phyloP scores from a whole-genome alignment of 2,113 vertebrate species.

The Melanotaenia duboulayi region DNA sequence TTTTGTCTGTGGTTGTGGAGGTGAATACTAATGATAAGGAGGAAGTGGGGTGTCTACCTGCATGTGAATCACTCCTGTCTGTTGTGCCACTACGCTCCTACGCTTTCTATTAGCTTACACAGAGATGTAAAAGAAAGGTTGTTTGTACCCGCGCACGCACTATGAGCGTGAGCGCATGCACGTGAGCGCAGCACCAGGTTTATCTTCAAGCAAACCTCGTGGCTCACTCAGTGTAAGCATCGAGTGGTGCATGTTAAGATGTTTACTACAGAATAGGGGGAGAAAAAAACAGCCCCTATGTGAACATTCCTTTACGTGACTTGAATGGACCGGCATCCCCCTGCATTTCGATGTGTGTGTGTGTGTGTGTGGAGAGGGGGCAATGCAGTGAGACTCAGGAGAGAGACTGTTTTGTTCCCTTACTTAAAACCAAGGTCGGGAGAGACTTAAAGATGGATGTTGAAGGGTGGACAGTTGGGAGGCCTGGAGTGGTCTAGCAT shows the following conservation, averaged over 20 bases:
- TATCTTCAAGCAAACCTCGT: constrained; percentile 61
- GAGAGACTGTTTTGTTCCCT: constrained; percentile 40
- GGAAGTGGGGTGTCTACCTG: constrained; percentile 66
- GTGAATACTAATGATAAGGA: constrained; percentile 81
- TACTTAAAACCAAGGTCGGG: constrained; percentile 63
- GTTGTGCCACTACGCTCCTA: constrained; percentile 46
- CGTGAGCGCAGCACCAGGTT: constrained; percentile 57
- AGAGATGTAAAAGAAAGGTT: constrained; percentile 8
- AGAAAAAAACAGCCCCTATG: constrained; percentile 9
- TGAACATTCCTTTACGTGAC: constrained; percentile 75
- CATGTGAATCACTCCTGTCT: constrained; percentile 71
- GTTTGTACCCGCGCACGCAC: constrained; percentile 1
- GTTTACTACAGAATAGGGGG: constrained; percentile 42
- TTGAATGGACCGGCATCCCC: constrained; percentile 59
- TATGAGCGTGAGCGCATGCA: constrained; percentile 25
- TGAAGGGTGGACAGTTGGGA: constrained; percentile 29
- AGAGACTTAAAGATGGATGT: constrained; percentile 26
- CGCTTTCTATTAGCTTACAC: constrained; percentile 51
- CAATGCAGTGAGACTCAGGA: constrained; percentile 51
- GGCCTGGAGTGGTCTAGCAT: constrained; percentile 25
- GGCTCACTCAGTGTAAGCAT: constrained; percentile 47
- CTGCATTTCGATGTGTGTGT: constrained; percentile 37
- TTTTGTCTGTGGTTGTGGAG: constrained; percentile 58
- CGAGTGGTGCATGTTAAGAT: constrained; percentile 69
- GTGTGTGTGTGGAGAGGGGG: constrained; percentile 14